Conservation (phyloP, 2,797 vertebrate genomes). For the Lemur catta region DNA sequence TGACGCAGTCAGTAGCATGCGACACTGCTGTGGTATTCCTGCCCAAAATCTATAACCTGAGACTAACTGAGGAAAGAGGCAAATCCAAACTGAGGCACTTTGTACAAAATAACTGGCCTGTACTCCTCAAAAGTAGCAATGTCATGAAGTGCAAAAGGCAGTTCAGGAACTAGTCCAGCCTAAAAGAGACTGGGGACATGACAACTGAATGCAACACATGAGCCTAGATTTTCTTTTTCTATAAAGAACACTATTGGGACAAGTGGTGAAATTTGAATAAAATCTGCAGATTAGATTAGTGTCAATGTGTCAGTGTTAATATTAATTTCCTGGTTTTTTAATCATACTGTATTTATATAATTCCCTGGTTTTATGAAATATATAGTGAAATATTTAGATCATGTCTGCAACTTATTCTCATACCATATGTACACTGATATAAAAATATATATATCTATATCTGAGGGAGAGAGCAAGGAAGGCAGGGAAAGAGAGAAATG, state of each 20-base stretch:
- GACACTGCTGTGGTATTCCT: neutral
- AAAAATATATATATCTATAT: neutral
- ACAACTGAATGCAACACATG: neutral
- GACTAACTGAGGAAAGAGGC: neutral
- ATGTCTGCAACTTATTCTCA: neutral
- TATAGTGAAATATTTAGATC: neutral
- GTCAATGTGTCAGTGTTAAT: neutral
- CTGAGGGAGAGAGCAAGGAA: neutral
- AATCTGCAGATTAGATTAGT: slow-evolving; percentile 11
- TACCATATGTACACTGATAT: neutral
- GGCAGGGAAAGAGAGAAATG: neutral
- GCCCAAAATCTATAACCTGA: neutral
- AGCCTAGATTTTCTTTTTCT: neutral
- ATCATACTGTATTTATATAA: neutral
- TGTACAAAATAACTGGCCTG: neutral
- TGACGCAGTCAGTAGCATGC: neutral
- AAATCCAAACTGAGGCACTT: neutral
- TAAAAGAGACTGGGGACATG: neutral
- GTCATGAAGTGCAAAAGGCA: neutral
- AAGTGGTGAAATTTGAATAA: slow-evolving; percentile 12
- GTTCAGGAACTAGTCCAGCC: neutral
- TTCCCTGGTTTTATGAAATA: slow-evolving; percentile 54
- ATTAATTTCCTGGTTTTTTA: neutral
- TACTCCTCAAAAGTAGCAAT: slow-evolving; percentile 8
- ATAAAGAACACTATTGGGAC: neutral